These are phyloP conservation scores for Hylaea fasciaria DNA, from an alignment of 2,888 invertebrate genomes.

Conservation along the genomic window DNA sequence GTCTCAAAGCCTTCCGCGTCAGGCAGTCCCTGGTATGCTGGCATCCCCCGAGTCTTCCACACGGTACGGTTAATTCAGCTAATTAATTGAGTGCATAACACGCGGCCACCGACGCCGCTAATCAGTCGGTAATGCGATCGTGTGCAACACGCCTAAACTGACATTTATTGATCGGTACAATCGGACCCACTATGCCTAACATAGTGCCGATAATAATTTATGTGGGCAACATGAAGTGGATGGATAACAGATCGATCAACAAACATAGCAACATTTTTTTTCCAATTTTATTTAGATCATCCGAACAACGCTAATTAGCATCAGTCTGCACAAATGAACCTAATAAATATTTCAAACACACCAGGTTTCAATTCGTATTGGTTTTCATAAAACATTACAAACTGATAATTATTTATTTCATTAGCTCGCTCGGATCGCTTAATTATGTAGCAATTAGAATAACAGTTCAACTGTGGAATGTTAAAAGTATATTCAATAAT, in stretches of 20 bases:
- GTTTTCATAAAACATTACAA: slow-evolving; percentile 27
- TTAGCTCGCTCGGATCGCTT: slow-evolving; percentile 26
- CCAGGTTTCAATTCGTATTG: slow-evolving; percentile 5
- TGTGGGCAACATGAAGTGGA: too few species aligned
- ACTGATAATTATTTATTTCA: slow-evolving; percentile 24
- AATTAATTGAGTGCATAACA: slow-evolving; percentile 71
- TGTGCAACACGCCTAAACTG: slow-evolving; percentile 48
- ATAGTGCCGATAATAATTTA: slow-evolving; percentile 48
- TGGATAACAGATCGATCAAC: too few species aligned
- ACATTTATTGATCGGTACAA: slow-evolving; percentile 45
- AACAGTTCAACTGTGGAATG: slow-evolving; percentile 17
- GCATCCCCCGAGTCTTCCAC: too few species aligned
- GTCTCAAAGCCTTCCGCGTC: too few species aligned
- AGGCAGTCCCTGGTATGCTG: too few species aligned
- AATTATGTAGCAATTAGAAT: slow-evolving; percentile 30
- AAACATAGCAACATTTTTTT: too few species aligned
- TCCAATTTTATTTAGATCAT: too few species aligned
- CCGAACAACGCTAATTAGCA: not conserved
- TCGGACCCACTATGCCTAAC: slow-evolving; percentile 60
- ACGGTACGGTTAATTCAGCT: too few species aligned
- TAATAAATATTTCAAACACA: slow-evolving; percentile 21
- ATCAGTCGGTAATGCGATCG: slow-evolving; percentile 63
- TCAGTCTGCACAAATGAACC: not conserved
- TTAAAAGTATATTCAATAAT: slow-evolving; percentile 11
- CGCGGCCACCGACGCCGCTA: slow-evolving; percentile 46